phyloP scores from a whole-genome alignment of 35 echinoderm and acorn worm genomes.

The Eucidaris tribuloides region DNA sequence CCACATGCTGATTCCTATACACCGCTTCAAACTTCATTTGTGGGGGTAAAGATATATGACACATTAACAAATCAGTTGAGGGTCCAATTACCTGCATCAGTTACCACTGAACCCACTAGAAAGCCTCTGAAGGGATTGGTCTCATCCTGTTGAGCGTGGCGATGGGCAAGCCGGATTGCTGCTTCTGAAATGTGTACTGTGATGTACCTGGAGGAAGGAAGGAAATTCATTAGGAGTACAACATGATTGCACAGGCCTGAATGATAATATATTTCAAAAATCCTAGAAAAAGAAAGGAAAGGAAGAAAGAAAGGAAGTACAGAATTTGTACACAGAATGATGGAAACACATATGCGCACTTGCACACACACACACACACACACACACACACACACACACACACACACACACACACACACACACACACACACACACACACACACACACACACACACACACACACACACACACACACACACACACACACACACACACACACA shows the following conservation, averaged over 20 bases:
- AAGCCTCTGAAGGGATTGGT: constrained; percentile 1
- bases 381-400: too few species aligned
- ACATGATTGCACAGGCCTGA: neutral
- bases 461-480: too few species aligned
- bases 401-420: too few species aligned
- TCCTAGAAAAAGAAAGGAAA: neutral
- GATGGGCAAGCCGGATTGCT: constrained; percentile 25
- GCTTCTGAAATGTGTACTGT: constrained; percentile 41
- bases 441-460: too few species aligned
- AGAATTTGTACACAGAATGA: neutral
- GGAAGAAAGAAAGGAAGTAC: neutral
- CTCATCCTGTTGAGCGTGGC: constrained; percentile 29
- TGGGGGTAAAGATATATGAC: neutral
- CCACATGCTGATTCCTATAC: neutral
- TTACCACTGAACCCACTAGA: constrained; percentile 3
- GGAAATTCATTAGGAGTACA: neutral
- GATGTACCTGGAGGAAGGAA: constrained; percentile 14
- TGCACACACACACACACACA: neutral
- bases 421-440: too few species aligned
- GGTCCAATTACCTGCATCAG: constrained; percentile 13
- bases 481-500: too few species aligned
- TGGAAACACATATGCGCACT: too few species aligned
- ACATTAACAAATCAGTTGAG: neutral
- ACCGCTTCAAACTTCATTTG: neutral
- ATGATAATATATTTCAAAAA: neutral